Evolutionary conservation across 2,113 vertebrate genomes (phyloP).

Genomic region (Pseudorhombus dupliciocellatus): DNA sequence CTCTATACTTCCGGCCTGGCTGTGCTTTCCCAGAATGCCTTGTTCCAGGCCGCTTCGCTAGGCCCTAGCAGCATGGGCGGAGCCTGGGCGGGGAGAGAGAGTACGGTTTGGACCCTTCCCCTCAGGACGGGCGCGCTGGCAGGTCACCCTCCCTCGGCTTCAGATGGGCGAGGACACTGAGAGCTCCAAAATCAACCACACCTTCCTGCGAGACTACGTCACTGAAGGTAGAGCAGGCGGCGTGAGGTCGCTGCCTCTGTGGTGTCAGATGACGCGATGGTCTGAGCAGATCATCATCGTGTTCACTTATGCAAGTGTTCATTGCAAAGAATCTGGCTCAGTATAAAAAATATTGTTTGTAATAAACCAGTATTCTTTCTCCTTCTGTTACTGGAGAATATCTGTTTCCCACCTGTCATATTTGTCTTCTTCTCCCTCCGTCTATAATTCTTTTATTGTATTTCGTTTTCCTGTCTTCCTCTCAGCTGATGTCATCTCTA

Average conservation of each 20-base stretch:
- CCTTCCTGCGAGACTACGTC: slow-evolving; percentile 99
- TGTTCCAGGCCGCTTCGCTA: slow-evolving; percentile 86
- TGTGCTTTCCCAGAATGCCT: slow-evolving; percentile 85
- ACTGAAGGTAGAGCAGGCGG: slow-evolving; percentile 89
- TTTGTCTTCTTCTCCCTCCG: neutral
- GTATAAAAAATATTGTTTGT: slow-evolving; percentile 4
- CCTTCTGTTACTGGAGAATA: neutral
- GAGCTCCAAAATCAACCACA: slow-evolving; percentile 97
- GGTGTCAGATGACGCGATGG: slow-evolving; percentile 38
- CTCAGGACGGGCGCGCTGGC: slow-evolving; percentile 93
- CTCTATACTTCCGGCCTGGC: slow-evolving; percentile 50
- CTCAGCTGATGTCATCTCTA: slow-evolving; percentile 98
- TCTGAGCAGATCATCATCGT: slow-evolving; percentile 17
- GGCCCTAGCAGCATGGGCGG: slow-evolving; percentile 95
- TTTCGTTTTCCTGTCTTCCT: slow-evolving; percentile 6
- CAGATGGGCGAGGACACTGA: slow-evolving; percentile 99
- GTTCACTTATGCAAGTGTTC: neutral
- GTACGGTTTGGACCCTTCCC: slow-evolving; percentile 91
- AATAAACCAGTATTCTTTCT: slow-evolving; percentile 12
- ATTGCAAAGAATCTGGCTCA: too few relatives aligned
- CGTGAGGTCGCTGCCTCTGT: slow-evolving; percentile 3
- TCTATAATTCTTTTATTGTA: neutral
- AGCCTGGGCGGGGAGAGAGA: slow-evolving; percentile 89
- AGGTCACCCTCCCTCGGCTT: slow-evolving; percentile 87
- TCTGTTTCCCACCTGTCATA: neutral